Percentiles rank a stretch among this genome's conserved stretches.
phyloP scores from a whole-genome alignment of 1,140 invertebrate species.

The Camponotus vicinus region DNA sequence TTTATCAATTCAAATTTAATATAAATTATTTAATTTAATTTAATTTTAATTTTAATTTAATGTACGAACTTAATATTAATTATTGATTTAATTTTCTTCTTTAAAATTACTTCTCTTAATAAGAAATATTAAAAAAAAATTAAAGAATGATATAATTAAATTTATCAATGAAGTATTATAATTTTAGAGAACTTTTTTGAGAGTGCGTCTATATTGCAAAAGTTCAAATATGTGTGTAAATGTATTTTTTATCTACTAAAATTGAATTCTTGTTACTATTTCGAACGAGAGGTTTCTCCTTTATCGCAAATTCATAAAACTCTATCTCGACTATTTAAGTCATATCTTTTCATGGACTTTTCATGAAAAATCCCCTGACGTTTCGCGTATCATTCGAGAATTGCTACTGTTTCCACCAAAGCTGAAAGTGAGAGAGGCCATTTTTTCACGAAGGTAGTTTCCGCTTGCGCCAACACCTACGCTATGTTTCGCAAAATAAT shows the following conservation, averaged over 20 bases:
- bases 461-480: slow-evolving; percentile 21
- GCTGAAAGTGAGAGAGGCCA: slow-evolving; percentile 27
- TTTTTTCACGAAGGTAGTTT: slow-evolving; percentile 44
- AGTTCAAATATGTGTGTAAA: neutral
- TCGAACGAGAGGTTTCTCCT: neutral
- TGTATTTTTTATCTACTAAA: neutral
- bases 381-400: slow-evolving; percentile 5
- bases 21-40: too few species aligned
- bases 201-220: neutral
- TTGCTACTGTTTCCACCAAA: slow-evolving; percentile 32
- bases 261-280: neutral
- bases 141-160: neutral
- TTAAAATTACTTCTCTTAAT: too few species aligned
- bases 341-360: slow-evolving; percentile 1
- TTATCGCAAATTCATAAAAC: slow-evolving; percentile 23
- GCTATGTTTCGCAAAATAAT: slow-evolving; percentile 65
- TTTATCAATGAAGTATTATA: neutral
- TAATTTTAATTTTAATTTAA: too few species aligned
- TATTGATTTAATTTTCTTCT: too few species aligned
- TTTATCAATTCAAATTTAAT: too few species aligned
- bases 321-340: slow-evolving; percentile 1
- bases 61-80: too few species aligned
- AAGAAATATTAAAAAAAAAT: too few species aligned
- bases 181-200: neutral
- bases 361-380: slow-evolving; percentile 8